phyloP scores from a whole-genome alignment of 2,113 vertebrate species.

The Sapajus apella region DNA sequence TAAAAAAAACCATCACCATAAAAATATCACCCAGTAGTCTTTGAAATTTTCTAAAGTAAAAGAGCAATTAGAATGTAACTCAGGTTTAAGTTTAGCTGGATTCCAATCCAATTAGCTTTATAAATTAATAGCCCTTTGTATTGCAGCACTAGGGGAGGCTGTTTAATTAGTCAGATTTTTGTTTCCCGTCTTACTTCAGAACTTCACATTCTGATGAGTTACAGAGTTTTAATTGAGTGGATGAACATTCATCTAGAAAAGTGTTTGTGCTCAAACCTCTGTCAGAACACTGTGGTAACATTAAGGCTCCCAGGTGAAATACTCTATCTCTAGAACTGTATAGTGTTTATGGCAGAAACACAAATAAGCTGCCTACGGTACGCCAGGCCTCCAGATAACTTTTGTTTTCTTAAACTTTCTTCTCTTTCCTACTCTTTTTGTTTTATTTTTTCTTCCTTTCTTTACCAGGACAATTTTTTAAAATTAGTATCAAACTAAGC shows the following conservation, averaged over 20 bases:
- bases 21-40: slow-evolving; percentile 36
- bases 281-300: neutral
- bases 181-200: slow-evolving; percentile 55
- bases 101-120: slow-evolving; percentile 62
- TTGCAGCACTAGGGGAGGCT: slow-evolving; percentile 35
- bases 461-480: neutral
- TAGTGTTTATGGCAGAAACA: neutral
- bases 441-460: neutral
- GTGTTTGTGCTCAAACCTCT: neutral
- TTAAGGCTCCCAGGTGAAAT: slow-evolving; percentile 36
- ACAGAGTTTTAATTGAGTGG: slow-evolving; percentile 44
- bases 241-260: slow-evolving; percentile 63
- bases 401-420: neutral
- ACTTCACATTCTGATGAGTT: slow-evolving; percentile 53
- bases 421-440: neutral
- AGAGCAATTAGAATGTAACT: slow-evolving; percentile 39
- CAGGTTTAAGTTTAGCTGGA: slow-evolving; percentile 16
- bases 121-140: slow-evolving; percentile 49
- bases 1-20: slow-evolving; percentile 53
- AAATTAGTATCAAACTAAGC: slow-evolving; percentile 3
- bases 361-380: neutral
- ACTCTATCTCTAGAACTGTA: neutral
- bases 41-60: slow-evolving; percentile 67
- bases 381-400: neutral
- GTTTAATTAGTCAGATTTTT: slow-evolving; percentile 57